Conservation (phyloP, 1,140 invertebrate genomes). For the Patella vulgata region DNA sequence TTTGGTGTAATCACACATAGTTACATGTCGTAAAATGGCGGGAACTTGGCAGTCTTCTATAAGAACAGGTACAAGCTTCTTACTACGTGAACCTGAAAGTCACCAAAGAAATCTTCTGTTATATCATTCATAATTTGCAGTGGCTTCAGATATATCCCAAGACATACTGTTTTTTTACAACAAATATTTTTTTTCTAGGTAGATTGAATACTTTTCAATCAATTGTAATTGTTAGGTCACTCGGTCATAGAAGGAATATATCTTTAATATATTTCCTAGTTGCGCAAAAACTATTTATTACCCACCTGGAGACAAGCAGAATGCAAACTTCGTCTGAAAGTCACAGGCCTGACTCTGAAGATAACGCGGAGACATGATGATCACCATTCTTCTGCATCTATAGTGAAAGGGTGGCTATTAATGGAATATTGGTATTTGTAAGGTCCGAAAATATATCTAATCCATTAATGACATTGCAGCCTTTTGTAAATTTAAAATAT, state of each 20-base stretch:
- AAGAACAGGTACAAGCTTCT: slow-evolving; percentile 64
- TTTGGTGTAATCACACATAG: slow-evolving; percentile 65
- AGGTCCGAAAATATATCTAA: background rate
- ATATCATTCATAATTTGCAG: too few species aligned
- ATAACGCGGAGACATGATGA: slow-evolving; percentile 63
- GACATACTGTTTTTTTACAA: too few species aligned
- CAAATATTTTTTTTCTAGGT: too few species aligned
- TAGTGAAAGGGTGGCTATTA: slow-evolving; percentile 7
- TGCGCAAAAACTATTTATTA: too few species aligned
- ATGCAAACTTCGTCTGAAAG: slow-evolving; percentile 65
- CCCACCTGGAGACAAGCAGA: slow-evolving; percentile 56
- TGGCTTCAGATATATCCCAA: too few species aligned
- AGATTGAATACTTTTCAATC: too few species aligned
- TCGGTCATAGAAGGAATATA: too few species aligned
- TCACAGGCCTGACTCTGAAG: slow-evolving; percentile 61
- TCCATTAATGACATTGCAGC: background rate
- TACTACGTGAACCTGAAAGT: slow-evolving; percentile 54
- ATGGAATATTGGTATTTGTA: background rate
- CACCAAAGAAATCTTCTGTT: background rate
- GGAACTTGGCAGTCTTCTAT: slow-evolving; percentile 58
- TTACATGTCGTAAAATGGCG: slow-evolving; percentile 57
- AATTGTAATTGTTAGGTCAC: too few species aligned
- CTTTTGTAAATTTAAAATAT: background rate
- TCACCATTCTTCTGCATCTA: slow-evolving; percentile 62
- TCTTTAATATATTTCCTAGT: too few species aligned